phyloP scores from a whole-genome alignment of 2,113 vertebrate species.

The Menura novaehollandiae region DNA sequence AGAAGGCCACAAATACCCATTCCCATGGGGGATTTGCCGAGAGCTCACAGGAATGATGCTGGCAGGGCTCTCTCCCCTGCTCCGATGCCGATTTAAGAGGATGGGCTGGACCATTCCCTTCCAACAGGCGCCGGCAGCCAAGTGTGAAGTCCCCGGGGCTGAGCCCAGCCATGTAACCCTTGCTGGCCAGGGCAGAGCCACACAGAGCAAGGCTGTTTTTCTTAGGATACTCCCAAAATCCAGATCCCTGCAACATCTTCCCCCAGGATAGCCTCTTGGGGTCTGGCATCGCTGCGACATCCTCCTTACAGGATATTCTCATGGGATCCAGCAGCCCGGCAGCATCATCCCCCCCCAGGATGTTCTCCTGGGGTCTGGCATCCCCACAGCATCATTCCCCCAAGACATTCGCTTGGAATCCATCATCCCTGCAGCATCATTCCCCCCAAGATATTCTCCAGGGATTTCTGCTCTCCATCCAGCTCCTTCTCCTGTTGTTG shows the following conservation, averaged over 20 bases:
- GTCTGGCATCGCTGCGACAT: not conserved
- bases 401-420: not conserved
- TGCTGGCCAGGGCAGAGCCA: not conserved
- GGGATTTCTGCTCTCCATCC: not conserved
- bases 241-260: not conserved
- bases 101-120: not conserved
- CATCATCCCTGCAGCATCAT: not conserved
- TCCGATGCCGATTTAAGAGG: not conserved
- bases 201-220: rapidly evolving
- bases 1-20: slow-evolving; percentile 11
- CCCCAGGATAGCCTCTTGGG: not conserved
- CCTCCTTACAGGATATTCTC: not conserved
- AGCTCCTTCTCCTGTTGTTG: not conserved
- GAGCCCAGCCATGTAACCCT: not conserved
- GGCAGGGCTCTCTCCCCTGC: not conserved
- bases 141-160: not conserved
- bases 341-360: not conserved
- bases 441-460: not conserved
- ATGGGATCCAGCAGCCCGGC: not conserved
- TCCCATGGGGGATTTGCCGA: not conserved
- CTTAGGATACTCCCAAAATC: not conserved
- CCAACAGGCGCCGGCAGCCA: not conserved
- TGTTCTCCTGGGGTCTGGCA: not conserved
- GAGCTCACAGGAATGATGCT: not conserved
- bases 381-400: not conserved